These are phyloP conservation scores for Ficedula albicollis DNA, from an alignment of 2,797 vertebrate genomes.

Conservation along the genomic window DNA sequence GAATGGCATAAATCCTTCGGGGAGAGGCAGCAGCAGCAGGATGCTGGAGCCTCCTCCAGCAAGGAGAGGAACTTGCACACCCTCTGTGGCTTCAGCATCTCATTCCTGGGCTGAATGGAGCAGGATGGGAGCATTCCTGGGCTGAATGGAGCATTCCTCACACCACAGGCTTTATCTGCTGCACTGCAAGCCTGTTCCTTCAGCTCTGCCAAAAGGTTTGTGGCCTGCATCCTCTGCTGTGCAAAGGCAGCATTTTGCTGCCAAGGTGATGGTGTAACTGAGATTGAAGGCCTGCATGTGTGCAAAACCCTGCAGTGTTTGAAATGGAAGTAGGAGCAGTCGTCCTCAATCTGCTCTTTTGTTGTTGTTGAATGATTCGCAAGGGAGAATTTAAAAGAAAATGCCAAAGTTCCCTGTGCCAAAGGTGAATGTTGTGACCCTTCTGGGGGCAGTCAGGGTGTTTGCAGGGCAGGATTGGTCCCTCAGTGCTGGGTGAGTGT, in stretches of 20 bases:
- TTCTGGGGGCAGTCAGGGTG: background rate
- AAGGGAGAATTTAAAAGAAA: background rate
- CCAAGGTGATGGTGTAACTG: constrained; percentile 29
- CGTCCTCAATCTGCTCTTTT: background rate
- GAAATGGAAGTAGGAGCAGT: background rate
- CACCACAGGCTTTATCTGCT: background rate
- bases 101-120: background rate
- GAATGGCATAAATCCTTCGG: rapidly evolving
- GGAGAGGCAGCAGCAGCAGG: background rate
- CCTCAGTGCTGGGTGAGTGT: background rate
- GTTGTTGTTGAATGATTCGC: background rate
- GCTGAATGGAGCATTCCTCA: background rate
- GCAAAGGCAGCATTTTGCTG: background rate
- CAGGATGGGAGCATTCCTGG: background rate
- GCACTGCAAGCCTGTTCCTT: background rate
- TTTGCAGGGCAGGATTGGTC: background rate
- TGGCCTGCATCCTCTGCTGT: background rate
- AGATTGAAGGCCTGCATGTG: background rate
- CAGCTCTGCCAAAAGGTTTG: constrained; percentile 1
- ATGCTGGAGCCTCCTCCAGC: background rate
- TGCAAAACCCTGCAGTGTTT: background rate
- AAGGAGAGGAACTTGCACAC: background rate
- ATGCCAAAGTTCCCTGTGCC: rapidly evolving
- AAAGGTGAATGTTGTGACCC: background rate
- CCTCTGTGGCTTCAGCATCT: background rate